Evolutionary conservation across 2,797 vertebrate genomes (phyloP), one percentile per base, ranked within the genome.

Genomic region (Acestrorhynchus altus): DNA sequence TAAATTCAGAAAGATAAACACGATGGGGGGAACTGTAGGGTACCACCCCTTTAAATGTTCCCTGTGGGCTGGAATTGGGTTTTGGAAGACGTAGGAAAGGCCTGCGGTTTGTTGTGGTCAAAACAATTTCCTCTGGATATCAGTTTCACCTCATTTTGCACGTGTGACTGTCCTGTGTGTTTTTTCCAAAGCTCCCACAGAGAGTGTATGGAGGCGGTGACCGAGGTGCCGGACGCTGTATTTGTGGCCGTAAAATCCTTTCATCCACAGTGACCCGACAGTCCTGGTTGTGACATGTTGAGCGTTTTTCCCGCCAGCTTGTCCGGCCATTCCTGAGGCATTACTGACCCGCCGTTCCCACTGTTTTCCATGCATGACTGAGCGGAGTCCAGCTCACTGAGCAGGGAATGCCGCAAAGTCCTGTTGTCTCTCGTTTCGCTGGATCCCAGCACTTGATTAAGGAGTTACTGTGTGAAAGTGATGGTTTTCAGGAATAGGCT

Each of bases 291-390:
- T 20, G 49, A 51, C 47, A 16, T 15, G 47, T 15, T n/a, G 4
- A 20, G 18, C 49, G 8, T 0, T 51, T 35, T 82, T 83, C 76
- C 56, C 83, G 78, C 67, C 72, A 79, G 81, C 83, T 81, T 13
- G 13, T 16, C 40, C 72, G 8, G 69, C 78, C 77, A 79, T 78
- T 88, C 85, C 84, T 87, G 82, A 88, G 86, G 90, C 88, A 90
- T 86, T 86, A 85, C 90, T 89, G 92, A 93, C 83, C 86, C 91
- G 87, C 89, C 89, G 89, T 90, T 89, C 85, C 85, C 80, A 89
- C 90, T 79, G 91, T 95, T 92, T 90, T 88, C 74, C 80, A 88
- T 91, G 89, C 91, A 86, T 93, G 89, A 90, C 87, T 92, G 89
- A 93, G 81, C 90, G 86, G 77, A 85, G 88, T 86, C 88, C 84